A percentile compares a stretch with the other conserved stretches of the same genome.
Evolutionary conservation across 2,888 invertebrate species (phyloP).

Genomic region (Minunthozetes semirufus): DNA sequence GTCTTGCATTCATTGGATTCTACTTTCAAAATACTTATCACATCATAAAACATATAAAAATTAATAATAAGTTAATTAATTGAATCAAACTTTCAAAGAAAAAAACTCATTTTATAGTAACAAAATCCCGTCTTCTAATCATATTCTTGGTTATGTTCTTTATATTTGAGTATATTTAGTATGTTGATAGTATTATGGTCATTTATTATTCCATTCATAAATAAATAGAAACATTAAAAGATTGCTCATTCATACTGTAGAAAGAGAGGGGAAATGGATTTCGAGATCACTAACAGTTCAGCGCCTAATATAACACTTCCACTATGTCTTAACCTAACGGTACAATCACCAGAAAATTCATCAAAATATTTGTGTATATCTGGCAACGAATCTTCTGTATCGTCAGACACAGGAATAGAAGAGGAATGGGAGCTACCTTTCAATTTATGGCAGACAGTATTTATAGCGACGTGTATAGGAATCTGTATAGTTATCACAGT

Average conservation of each 20-base stretch:
- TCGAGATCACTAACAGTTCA: background rate
- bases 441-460: conserved; percentile 77
- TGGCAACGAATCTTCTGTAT: background rate
- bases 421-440: conserved; percentile 56
- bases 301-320: background rate
- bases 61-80: background rate
- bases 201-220: background rate
- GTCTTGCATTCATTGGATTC: background rate
- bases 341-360: background rate
- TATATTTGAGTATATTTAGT: too few relatives aligned
- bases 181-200: too few relatives aligned
- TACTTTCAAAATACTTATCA: background rate
- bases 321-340: background rate
- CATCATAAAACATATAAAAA: background rate
- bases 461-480: conserved; percentile 77
- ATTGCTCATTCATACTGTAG: too few relatives aligned
- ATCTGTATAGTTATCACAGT: conserved; percentile 86
- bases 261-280: background rate
- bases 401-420: background rate
- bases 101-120: background rate
- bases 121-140: background rate
- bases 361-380: background rate
- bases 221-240: background rate
- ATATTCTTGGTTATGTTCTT: background rate
- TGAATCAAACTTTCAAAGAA: background rate